These are phyloP conservation scores for Drosophila nigromelanica DNA, from an alignment of 1,140 invertebrate genomes.

Conservation along the genomic window DNA sequence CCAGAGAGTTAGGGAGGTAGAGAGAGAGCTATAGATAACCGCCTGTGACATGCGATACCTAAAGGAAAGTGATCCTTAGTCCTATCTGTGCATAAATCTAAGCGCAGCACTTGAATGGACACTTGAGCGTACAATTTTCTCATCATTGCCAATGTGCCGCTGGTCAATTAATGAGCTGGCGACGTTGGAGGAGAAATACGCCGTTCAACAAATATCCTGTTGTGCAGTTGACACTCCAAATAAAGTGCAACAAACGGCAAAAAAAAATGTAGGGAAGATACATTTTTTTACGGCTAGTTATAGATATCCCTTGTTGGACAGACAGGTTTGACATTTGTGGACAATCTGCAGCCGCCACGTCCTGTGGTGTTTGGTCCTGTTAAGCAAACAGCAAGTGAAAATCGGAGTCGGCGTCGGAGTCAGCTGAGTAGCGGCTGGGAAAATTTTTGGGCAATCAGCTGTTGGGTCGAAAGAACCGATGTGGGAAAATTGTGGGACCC, in stretches of 20 bases:
- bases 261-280: conserved; percentile 45
- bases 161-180: conserved; percentile 72
- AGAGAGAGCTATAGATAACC: conserved; percentile 27
- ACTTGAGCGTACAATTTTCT: conserved; percentile 74
- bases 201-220: conserved; percentile 64
- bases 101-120: conserved; percentile 71
- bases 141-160: conserved; percentile 68
- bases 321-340: conserved; percentile 77
- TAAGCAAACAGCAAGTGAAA: conserved; percentile 73
- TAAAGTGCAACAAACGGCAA: conserved; percentile 73
- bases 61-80: conserved; percentile 60
- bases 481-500: conserved; percentile 65
- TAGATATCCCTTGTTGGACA: conserved; percentile 72
- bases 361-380: conserved; percentile 71
- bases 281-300: conserved; percentile 76
- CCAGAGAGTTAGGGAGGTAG: conserved; percentile 4
- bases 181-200: conserved; percentile 13
- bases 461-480: conserved; percentile 44
- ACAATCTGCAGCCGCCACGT: conserved; percentile 65
- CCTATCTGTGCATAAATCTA: conserved; percentile 69
- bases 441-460: conserved; percentile 78
- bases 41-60: conserved; percentile 64
- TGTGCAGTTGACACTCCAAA: conserved; percentile 77
- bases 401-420: conserved; percentile 26
- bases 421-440: conserved; percentile 76